Evolutionary conservation across 2,888 invertebrate species (phyloP), one percentile per base, ranked within the genome.

Genomic region (Scaptomyza flava): DNA sequence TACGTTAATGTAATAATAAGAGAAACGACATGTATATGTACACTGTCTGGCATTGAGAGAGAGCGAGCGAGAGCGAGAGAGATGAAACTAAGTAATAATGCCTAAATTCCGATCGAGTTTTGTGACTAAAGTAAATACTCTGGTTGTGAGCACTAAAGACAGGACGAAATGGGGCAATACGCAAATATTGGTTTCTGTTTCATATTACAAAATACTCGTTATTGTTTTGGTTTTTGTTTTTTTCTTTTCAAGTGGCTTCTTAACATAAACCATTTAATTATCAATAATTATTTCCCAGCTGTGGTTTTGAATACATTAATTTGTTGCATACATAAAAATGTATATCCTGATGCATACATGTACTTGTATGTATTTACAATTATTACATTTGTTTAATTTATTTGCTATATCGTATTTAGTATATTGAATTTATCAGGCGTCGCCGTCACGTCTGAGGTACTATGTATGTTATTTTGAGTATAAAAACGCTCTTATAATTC

Each of bases 391-490:
- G 30, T 43, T 45, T 8, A 33, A 50, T 50, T 50, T 41, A 23
- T 43, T 46, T 8, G 9, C 30, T 27, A 52, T 17, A 43, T 17
- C 17, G 17, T 20, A 5, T 38, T 1, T 14, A 38, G 7, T 31
- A 51, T 54, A 17, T 50, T 56, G 59, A 63, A 65, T 71, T 34
- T 30, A 68, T 85, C 79, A 84, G 79, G 68, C 85, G 82, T 76
- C 72, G 66, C 45, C 70, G 53, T 43, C 48, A 75, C 71, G 76
- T 60, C 77, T 66, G 73, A 73, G 77, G 72, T 73, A 73, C 73
- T 72, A 50, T 56, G 33, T 61, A 42, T 64, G 52, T 54, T 48
- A 64, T 69, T 3, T 23, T 61, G 54, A 45, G 77, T 74, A 74
- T 74, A 62, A 74, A 74, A 72, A 48, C 63, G 17, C 17, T 17